phyloP scores from a whole-genome alignment of 2,888 invertebrate genomes.

The Apomyelois bistriatella region DNA sequence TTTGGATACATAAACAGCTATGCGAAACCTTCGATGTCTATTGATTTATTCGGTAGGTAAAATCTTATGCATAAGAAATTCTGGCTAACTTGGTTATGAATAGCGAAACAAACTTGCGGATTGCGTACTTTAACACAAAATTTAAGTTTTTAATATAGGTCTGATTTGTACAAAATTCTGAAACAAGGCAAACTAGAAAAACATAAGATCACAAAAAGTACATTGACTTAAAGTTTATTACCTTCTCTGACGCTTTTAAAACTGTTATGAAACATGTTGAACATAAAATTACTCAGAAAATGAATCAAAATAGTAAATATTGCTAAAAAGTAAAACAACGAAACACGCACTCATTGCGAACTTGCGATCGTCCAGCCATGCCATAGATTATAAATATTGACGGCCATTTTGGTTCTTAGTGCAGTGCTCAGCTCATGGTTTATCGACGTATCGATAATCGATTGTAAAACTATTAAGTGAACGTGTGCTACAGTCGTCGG shows the following conservation, averaged over 20 bases:
- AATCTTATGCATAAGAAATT: not conserved
- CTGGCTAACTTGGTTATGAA: too few relatives aligned
- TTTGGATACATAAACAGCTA: not conserved
- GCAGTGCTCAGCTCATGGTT: too few relatives aligned
- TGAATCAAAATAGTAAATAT: not conserved
- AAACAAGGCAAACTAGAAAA: too few relatives aligned
- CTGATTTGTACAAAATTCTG: too few relatives aligned
- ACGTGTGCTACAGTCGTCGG: too few relatives aligned
- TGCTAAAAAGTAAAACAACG: not conserved
- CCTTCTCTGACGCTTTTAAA: constrained; percentile 2
- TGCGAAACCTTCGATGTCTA: not conserved
- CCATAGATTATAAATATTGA: too few relatives aligned
- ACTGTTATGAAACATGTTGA: not conserved
- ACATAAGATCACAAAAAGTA: not conserved
- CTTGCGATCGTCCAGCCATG: not conserved
- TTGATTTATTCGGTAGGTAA: not conserved
- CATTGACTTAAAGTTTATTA: constrained; percentile 1
- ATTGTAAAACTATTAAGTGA: too few relatives aligned
- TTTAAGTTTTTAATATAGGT: too few relatives aligned
- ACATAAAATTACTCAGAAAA: not conserved
- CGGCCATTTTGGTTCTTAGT: too few relatives aligned
- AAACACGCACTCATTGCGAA: not conserved
- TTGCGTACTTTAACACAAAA: too few relatives aligned
- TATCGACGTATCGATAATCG: too few relatives aligned
- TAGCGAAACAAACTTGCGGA: too few relatives aligned